Conservation (phyloP, 2,888 invertebrate species). For the Campopleginae sp. region DNA sequence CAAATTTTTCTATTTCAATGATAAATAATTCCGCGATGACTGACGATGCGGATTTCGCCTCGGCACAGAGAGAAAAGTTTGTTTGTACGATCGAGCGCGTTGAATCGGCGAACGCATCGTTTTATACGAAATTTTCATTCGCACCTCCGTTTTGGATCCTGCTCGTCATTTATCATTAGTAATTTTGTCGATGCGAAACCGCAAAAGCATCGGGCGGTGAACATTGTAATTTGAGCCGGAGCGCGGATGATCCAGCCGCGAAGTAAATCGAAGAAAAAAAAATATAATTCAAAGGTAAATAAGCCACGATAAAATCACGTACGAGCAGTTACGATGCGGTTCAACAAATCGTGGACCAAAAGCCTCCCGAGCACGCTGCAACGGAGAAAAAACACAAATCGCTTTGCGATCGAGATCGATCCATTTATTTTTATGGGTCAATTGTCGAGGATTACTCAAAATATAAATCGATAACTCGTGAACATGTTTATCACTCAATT, state of each 20-base stretch:
- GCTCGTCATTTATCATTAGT: background rate
- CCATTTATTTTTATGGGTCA: slow-evolving; percentile 13
- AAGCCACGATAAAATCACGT: slow-evolving; percentile 12
- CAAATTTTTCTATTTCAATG: background rate
- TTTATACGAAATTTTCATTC: slow-evolving; percentile 5
- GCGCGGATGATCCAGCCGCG: background rate
- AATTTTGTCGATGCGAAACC: slow-evolving; percentile 28
- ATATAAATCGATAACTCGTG: background rate
- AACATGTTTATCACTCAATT: slow-evolving; percentile 2
- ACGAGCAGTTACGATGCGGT: background rate
- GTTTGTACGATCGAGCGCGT: background rate
- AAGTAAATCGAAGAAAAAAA: background rate
- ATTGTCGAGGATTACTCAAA: background rate
- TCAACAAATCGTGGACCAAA: background rate
- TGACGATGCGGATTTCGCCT: too few species aligned
- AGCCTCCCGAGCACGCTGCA: background rate
- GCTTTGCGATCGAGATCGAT: slow-evolving; percentile 20
- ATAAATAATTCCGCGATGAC: background rate
- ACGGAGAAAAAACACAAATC: background rate
- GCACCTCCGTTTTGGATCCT: background rate
- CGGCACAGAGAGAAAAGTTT: background rate
- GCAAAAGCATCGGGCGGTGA: slow-evolving; percentile 10
- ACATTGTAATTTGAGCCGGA: slow-evolving; percentile 10
- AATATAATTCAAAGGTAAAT: background rate
- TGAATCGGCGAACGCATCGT: background rate